Evolutionary conservation across 2,888 invertebrate species (phyloP).

Genomic region (Yponomeuta malinellus): DNA sequence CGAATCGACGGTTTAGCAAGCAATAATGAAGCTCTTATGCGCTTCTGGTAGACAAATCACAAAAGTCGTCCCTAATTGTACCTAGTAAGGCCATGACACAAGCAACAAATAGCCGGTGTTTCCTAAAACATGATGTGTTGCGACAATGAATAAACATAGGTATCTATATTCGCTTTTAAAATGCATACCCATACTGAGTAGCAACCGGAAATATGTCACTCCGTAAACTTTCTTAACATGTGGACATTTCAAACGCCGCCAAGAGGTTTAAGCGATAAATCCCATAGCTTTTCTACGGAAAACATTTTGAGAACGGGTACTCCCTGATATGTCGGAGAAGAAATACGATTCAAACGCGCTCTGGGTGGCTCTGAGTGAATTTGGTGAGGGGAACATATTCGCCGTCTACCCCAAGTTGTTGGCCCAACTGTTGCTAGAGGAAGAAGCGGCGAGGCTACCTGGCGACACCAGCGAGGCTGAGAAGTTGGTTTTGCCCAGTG

Average conservation of each 20-base stretch:
- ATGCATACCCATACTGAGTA: no score
- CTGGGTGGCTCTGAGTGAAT: constrained; percentile 75
- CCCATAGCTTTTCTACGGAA: neutral
- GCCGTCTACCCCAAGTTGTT: constrained; percentile 80
- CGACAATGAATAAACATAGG: no score
- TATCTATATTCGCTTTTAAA: no score
- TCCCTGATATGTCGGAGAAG: constrained; percentile 40
- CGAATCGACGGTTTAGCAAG: neutral
- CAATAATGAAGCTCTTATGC: no score
- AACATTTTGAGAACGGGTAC: neutral
- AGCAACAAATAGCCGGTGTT: no score
- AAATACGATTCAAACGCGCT: constrained; percentile 52
- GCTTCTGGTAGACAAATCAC: no score
- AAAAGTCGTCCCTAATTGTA: no score
- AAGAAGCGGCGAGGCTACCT: constrained; percentile 57
- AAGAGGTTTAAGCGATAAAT: no score
- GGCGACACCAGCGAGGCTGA: constrained; percentile 67
- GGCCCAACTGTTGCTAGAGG: constrained; percentile 74
- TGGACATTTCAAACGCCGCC: no score
- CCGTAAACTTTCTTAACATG: constrained; percentile 16
- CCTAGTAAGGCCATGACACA: no score
- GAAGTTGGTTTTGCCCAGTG: constrained; percentile 80
- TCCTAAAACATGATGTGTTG: no score
- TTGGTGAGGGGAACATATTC: constrained; percentile 77
- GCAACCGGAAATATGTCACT: neutral